Evolutionary conservation across 1,140 invertebrate species (phyloP), one percentile per base, ranked within the genome.

Genomic region (Lordiphosa stackelbergi): DNA sequence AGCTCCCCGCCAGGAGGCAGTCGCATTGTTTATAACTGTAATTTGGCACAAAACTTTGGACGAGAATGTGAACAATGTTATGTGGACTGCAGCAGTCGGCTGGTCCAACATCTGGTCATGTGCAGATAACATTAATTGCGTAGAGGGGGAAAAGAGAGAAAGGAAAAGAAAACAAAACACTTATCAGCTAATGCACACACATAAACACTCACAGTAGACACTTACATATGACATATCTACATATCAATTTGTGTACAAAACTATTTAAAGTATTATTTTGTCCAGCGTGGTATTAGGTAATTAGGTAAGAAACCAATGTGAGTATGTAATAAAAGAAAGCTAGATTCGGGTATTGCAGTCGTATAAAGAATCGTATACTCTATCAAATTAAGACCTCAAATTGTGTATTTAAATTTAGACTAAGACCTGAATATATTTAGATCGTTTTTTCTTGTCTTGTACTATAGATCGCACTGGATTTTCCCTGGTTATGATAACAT

Each of bases 21-120:
- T 57, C 38, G 53, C 53, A 68, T 66, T 68, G 63, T 73, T 73
- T 73, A 68, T 62, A 61, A 73, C 69, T 43, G 53, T 55, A 73
- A 64, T 63, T 73, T 69, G 53, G 41, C 19, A 40, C 37, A 71
- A 45, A 66, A 56, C 49, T 36, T 58, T 66, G 31, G 49, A 43
- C 35, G 31, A 42, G 11, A 47, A 58, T 66, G 54, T 68, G 54
- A 47, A 54, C 51, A 68, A 59, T 55, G 42, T 37, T 6, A 10
- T 37, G 40, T 48, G 35, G 35, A 28, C 0, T 4, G 12, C 16
- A 22, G 48, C 12, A 52, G 57, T 34, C 28, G 35, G 35, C 28
- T 31, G 28, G 22, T 24, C 28, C 43, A 28, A 51, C 62, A 57
- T 49, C 46, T 66, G 63, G 40, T 28, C 35, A 28, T 12, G 40